Percentiles rank a stretch among this genome's conserved stretches.
phyloP scores from a whole-genome alignment of 2,797 vertebrate genomes.

The Glossophaga mutica region DNA sequence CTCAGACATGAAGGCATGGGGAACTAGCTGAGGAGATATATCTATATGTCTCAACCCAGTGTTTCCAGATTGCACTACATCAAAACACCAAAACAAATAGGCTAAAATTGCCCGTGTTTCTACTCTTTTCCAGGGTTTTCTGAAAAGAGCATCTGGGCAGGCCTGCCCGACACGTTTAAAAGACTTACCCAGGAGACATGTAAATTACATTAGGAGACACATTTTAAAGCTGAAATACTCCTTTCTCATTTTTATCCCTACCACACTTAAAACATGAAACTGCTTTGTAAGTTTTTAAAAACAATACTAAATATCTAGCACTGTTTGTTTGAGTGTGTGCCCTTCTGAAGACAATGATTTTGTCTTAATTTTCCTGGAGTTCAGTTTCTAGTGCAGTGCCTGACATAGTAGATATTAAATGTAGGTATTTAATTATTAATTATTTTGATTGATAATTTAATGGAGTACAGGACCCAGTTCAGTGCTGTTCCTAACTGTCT shows the following conservation, averaged over 20 bases:
- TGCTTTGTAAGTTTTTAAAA: constrained; percentile 1
- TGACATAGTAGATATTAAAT: not conserved
- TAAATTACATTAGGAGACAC: not conserved
- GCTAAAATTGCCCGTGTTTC: not conserved
- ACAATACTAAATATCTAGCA: not conserved
- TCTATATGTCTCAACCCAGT: not conserved
- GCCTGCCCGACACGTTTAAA: not conserved
- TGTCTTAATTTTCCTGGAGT: not conserved
- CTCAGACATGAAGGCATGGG: not conserved
- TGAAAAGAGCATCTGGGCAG: not conserved
- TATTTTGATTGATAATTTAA: not conserved
- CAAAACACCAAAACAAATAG: not conserved
- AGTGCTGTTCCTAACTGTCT: not conserved
- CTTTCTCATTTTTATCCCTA: not conserved
- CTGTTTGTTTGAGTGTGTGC: not conserved
- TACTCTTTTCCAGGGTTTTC: not conserved
- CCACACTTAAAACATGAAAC: constrained; percentile 16
- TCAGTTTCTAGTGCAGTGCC: not conserved
- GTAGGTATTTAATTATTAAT: not conserved
- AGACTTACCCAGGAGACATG: not conserved
- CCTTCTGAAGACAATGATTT: not conserved
- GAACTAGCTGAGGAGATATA: not conserved
- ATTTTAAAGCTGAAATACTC: not conserved
- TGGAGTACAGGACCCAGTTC: not conserved
- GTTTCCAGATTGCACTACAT: not conserved